Evolutionary conservation across 2,888 invertebrate species (phyloP).

Genomic region (Patella caerulea): DNA sequence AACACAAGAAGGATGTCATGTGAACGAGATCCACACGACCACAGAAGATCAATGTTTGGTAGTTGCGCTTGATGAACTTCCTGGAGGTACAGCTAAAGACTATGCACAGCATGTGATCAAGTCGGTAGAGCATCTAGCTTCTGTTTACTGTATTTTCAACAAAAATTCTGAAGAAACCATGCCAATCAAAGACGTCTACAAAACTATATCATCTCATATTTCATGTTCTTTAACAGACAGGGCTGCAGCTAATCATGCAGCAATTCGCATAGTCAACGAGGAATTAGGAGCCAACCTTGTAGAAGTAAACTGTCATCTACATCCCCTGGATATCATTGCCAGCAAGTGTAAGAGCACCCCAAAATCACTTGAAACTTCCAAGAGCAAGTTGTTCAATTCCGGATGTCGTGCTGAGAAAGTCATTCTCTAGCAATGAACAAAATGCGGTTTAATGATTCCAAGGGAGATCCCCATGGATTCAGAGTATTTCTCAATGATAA

Average conservation of each 20-base stretch:
- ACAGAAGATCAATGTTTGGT: constrained; percentile 24
- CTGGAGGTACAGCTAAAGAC: constrained; percentile 35
- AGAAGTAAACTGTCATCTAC: constrained; percentile 36
- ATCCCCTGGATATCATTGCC: constrained; percentile 32
- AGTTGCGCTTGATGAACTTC: constrained; percentile 29
- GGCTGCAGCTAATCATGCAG: constrained; percentile 27
- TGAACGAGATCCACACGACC: constrained; percentile 34
- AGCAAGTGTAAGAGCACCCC: constrained; percentile 22
- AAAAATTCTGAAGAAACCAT: constrained; percentile 8
- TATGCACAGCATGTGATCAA: constrained; percentile 28
- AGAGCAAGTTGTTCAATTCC: constrained; percentile 29
- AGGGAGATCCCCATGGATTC: constrained; percentile 40
- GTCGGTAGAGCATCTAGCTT: constrained; percentile 23
- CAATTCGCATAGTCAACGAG: constrained; percentile 20
- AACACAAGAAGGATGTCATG: constrained; percentile 23
- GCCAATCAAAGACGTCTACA: constrained; percentile 10
- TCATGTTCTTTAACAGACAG: constrained; percentile 34
- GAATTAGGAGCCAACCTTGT: constrained; percentile 23
- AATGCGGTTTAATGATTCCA: constrained; percentile 37
- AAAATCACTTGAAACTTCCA: constrained; percentile 15
- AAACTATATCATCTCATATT: constrained; percentile 23
- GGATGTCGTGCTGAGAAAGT: constrained; percentile 38
- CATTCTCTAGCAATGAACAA: constrained; percentile 40
- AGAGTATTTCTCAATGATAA: constrained; percentile 27
- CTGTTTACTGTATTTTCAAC: constrained; percentile 15